phyloP scores from a whole-genome alignment of 2,888 invertebrate genomes.

The Standfussiana lucernea region DNA sequence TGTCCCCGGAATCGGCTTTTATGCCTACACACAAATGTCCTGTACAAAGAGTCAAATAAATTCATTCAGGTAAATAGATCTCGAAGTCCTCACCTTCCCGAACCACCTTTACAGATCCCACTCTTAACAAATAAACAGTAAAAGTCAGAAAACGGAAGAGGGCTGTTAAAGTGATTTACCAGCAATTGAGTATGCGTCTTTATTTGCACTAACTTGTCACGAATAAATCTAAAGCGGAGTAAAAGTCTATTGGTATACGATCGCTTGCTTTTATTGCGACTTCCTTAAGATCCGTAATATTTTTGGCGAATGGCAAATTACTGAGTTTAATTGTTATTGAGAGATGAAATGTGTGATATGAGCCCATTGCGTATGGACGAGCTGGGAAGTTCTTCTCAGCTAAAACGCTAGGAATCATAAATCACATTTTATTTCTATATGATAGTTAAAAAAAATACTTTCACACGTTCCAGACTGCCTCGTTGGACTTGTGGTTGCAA shows the following conservation, averaged over 20 bases:
- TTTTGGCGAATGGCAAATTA: slow-evolving; percentile 28
- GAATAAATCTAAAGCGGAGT: slow-evolving; percentile 51
- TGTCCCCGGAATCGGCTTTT: not conserved
- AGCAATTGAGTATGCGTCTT: slow-evolving; percentile 46
- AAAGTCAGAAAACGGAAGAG: slow-evolving; percentile 44
- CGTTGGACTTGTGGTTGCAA: too few relatives aligned
- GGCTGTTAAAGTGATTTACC: slow-evolving; percentile 50
- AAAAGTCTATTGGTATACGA: slow-evolving; percentile 53
- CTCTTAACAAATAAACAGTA: slow-evolving; percentile 34
- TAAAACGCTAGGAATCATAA: too few relatives aligned
- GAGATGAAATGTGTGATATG: not conserved
- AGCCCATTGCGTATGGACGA: not conserved
- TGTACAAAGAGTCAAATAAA: not conserved
- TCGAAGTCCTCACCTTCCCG: not conserved
- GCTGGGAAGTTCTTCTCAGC: too few relatives aligned
- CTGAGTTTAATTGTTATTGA: slow-evolving; percentile 25
- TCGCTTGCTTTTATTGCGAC: slow-evolving; percentile 21
- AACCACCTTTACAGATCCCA: not conserved
- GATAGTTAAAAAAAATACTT: too few relatives aligned
- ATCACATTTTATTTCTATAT: too few relatives aligned
- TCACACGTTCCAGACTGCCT: too few relatives aligned
- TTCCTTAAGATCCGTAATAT: slow-evolving; percentile 19
- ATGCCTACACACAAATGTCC: not conserved
- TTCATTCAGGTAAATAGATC: not conserved
- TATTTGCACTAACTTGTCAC: slow-evolving; percentile 34